Evolutionary conservation across 2,113 vertebrate species (phyloP), one percentile per base, ranked within the genome.

Genomic region (Arothron firmamentum): DNA sequence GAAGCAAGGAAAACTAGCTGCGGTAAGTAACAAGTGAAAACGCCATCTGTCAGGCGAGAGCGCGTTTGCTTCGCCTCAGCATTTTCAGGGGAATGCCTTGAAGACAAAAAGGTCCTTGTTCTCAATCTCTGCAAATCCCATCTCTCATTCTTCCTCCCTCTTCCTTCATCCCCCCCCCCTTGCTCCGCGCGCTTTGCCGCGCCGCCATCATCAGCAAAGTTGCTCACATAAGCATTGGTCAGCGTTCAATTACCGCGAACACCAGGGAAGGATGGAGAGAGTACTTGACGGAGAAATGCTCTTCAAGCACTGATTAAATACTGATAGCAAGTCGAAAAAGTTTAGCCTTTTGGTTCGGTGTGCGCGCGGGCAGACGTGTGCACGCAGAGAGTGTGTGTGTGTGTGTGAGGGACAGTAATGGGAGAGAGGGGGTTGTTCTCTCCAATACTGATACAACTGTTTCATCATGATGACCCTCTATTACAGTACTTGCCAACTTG

Each of bases 271-370:
- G 81, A 87, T 82, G 88, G 85, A 79, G 85, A 86, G 79, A 87
- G 85, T 85, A 84, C 86, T 87, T 84, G 88, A 87, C 85, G 86
- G 83, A 88, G 86, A 89, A 90, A 87, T 89, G 88, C 89, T 89
- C 87, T 85, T 87, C 86, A 87, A 90, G 88, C 78, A 85, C 86
- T 91, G 90, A 91, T 91, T 90, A 90, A 86, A 90, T 89, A 88
- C 86, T 81, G 86, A 89, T 87, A 86, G 79, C 72, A 57, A 78
- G 81, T 85, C 82, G 84, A 89, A 87, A 86, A 84, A 87, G 84
- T 85, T 85, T 82, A 85, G 80, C 86, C 85, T 66, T 65, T 72
- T 71, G 82, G 77, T 84, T 85, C 28, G 46, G 66, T 55, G 51
- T 53, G 51, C 16, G 50, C 14, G 59, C 48, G 25, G 31, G 45